These are phyloP conservation scores for Amazona vittata DNA, from an alignment of 2,113 vertebrate species.

Conservation along the genomic window DNA sequence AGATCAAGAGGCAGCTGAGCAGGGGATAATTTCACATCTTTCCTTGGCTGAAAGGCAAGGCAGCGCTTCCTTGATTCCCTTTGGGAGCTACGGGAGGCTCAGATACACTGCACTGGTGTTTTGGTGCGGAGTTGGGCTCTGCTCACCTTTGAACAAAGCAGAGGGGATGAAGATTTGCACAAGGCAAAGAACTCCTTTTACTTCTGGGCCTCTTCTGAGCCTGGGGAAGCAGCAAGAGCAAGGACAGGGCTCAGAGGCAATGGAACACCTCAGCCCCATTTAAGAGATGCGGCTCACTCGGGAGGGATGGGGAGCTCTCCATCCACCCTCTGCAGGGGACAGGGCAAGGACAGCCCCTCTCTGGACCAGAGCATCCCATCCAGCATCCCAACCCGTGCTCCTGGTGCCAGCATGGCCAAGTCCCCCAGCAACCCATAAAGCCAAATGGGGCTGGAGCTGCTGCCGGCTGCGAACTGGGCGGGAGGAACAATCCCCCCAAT, in stretches of 20 bases:
- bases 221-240: background rate
- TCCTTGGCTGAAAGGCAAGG: background rate
- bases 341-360: background rate
- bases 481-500: background rate
- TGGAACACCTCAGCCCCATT: accelerated
- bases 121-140: accelerated
- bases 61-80: background rate
- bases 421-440: accelerated
- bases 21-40: background rate
- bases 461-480: accelerated
- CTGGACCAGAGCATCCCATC: background rate
- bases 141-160: background rate
- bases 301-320: background rate
- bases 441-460: background rate
- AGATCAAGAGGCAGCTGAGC: background rate
- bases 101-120: accelerated
- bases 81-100: accelerated
- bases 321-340: background rate
- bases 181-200: background rate
- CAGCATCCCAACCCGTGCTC: background rate
- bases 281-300: background rate
- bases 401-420: background rate
- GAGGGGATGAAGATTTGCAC: background rate
- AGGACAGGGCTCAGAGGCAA: accelerated
- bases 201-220: background rate